Evolutionary conservation across 2,113 vertebrate genomes (phyloP).

Genomic region (Oriolus oriolus): DNA sequence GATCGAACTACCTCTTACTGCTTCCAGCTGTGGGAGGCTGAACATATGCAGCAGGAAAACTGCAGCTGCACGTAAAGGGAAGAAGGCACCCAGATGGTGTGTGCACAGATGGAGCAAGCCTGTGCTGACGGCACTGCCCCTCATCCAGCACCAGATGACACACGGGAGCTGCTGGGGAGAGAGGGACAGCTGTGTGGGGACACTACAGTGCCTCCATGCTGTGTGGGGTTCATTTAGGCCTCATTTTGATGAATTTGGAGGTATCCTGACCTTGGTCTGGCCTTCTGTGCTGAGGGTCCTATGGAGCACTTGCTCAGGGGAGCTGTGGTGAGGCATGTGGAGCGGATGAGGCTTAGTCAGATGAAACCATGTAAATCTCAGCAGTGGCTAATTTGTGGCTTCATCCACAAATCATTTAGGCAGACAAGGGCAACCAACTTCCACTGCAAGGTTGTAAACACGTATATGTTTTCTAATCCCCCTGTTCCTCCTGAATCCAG

Average conservation of each 20-base stretch:
- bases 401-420: background rate
- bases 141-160: background rate
- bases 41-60: background rate
- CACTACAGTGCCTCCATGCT: background rate
- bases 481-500: background rate
- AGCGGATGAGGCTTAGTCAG: background rate
- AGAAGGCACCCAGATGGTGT: background rate
- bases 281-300: background rate
- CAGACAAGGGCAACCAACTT: background rate
- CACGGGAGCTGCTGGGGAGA: background rate
- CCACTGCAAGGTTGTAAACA: background rate
- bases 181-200: background rate
- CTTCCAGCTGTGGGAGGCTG: constrained; percentile 28
- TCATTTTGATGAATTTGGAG: background rate
- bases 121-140: background rate
- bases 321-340: background rate
- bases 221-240: background rate
- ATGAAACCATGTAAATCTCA: background rate
- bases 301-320: background rate
- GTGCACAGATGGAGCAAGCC: background rate
- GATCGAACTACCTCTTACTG: constrained; percentile 8
- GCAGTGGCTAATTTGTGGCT: background rate
- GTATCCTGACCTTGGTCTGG: background rate
- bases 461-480: background rate
- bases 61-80: background rate